phyloP scores from a whole-genome alignment of 2,888 invertebrate species.

The Machimus rusticus region DNA sequence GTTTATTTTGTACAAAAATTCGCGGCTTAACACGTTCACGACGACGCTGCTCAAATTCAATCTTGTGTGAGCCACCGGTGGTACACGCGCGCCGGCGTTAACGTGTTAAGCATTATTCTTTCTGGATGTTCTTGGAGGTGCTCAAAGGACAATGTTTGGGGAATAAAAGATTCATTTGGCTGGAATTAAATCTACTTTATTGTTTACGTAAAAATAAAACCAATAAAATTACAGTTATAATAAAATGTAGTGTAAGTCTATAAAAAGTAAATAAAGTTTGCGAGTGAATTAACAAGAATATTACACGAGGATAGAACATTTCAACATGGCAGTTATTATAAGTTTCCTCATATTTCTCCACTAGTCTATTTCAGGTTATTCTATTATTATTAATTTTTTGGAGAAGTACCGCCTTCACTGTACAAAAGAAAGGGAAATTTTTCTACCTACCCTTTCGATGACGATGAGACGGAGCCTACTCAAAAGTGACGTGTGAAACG shows the following conservation, averaged over 20 bases:
- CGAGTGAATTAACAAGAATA: constrained; percentile 27
- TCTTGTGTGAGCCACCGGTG: no score
- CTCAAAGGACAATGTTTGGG: not conserved
- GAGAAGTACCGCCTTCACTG: not conserved
- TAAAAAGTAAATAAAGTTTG: constrained; percentile 29
- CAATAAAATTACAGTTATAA: constrained; percentile 16
- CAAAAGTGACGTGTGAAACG: not conserved
- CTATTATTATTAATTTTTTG: not conserved
- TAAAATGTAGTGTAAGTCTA: constrained; percentile 6
- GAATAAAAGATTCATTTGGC: not conserved
- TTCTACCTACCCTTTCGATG: not conserved
- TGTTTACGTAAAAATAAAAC: constrained; percentile 22
- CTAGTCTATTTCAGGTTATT: not conserved
- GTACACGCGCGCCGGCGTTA: no score
- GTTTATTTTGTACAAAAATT: no score
- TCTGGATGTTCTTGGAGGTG: not conserved
- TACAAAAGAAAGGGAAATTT: not conserved
- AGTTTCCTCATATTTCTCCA: not conserved
- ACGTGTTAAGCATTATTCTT: not conserved
- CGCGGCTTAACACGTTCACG: no score
- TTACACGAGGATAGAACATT: constrained; percentile 24
- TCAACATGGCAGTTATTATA: constrained; percentile 33
- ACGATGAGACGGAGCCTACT: not conserved
- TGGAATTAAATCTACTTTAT: constrained; percentile 26
- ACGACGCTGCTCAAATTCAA: no score